Evolutionary conservation across 2,888 invertebrate species (phyloP).

Genomic region (Leptothorax acervorum): DNA sequence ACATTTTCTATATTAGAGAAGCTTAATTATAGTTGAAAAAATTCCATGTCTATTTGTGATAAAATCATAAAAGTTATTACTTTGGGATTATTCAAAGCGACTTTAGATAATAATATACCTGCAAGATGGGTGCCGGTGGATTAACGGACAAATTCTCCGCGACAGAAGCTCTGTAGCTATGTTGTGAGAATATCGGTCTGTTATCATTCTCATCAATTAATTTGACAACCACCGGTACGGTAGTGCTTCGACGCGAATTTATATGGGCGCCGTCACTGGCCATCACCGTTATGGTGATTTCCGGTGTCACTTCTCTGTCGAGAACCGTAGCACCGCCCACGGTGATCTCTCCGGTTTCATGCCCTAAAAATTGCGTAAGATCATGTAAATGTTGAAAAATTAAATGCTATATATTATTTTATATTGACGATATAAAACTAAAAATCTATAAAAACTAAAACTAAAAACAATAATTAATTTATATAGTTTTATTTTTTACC

Average conservation of each 20-base stretch:
- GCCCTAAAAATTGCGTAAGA: slow-evolving; percentile 74
- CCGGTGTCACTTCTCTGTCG: slow-evolving; percentile 91
- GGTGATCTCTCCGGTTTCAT: slow-evolving; percentile 91
- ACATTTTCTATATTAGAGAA: neutral
- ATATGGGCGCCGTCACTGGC: slow-evolving; percentile 93
- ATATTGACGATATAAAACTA: neutral
- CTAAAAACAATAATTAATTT: slow-evolving; percentile 16
- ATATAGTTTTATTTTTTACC: neutral
- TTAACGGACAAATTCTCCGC: slow-evolving; percentile 93
- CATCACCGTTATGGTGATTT: slow-evolving; percentile 91
- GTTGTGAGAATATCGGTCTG: slow-evolving; percentile 92
- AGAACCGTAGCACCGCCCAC: slow-evolving; percentile 91
- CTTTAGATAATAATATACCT: slow-evolving; percentile 81
- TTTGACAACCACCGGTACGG: slow-evolving; percentile 92
- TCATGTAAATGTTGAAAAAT: neutral
- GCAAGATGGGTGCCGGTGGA: slow-evolving; percentile 93
- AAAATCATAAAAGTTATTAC: neutral
- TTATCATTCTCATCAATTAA: slow-evolving; percentile 96
- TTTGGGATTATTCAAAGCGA: neutral
- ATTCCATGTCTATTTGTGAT: neutral
- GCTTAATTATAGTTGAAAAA: slow-evolving; percentile 8
- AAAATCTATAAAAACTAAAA: neutral
- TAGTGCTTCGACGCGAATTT: slow-evolving; percentile 90
- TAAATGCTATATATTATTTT: neutral
- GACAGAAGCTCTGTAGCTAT: slow-evolving; percentile 92